phyloP scores from a whole-genome alignment of 2,797 vertebrate genomes.

The Diglossa cyanea region DNA sequence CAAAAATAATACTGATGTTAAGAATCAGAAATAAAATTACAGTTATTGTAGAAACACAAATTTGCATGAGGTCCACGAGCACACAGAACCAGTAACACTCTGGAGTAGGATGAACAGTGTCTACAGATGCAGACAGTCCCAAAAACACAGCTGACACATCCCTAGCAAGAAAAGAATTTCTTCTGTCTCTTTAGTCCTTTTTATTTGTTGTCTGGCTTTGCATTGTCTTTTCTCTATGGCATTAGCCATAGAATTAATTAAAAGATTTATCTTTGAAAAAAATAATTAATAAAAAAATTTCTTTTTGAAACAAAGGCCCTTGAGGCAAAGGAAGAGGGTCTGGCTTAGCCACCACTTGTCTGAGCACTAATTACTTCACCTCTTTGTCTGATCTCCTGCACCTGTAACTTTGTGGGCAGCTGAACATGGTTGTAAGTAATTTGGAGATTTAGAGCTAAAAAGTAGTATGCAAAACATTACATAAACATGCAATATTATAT shows the following conservation, averaged over 20 bases:
- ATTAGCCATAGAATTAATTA: slow-evolving; percentile 54
- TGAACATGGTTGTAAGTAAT: not conserved
- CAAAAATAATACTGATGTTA: slow-evolving; percentile 38
- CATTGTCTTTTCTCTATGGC: not conserved
- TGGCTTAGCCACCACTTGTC: not conserved
- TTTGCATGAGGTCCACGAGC: slow-evolving; percentile 25
- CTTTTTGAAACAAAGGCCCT: not conserved
- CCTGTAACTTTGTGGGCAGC: not conserved
- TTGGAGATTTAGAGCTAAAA: not conserved
- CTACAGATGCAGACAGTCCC: not conserved
- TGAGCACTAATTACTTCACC: not conserved
- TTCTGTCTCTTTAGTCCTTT: slow-evolving; percentile 25
- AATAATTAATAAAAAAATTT: not conserved
- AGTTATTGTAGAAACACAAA: slow-evolving; percentile 32
- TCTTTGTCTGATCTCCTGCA: not conserved
- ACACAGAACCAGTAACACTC: slow-evolving; percentile 29
- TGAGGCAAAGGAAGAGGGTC: not conserved
- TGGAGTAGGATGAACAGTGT: not conserved
- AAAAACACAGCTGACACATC: not conserved
- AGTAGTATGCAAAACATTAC: not conserved
- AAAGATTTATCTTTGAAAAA: not conserved
- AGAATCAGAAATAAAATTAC: slow-evolving; percentile 41
- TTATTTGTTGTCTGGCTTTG: slow-evolving; percentile 42
- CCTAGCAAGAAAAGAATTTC: not conserved
- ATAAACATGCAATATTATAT: not conserved